phyloP scores from a whole-genome alignment of 2,888 invertebrate genomes.

The Drosophila neonasuta region DNA sequence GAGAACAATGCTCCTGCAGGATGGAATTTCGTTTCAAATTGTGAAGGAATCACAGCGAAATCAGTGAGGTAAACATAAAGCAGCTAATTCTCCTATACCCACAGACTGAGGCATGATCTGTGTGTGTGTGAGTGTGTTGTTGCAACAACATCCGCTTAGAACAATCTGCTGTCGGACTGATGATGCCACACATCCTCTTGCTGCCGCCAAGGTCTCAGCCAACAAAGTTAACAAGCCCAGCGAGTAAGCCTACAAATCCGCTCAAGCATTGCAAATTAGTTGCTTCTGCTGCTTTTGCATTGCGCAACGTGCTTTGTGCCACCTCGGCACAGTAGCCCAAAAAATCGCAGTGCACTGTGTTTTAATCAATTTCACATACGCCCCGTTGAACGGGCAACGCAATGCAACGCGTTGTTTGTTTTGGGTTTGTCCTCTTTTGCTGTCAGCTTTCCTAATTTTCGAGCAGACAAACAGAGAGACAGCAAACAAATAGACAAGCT shows the following conservation, averaged over 20 bases:
- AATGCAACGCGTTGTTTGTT: constrained; percentile 32
- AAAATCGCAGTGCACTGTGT: constrained; percentile 49
- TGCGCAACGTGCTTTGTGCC: constrained; percentile 44
- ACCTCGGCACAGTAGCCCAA: constrained; percentile 57
- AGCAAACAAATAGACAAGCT: constrained; percentile 12
- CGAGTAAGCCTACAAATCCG: constrained; percentile 62
- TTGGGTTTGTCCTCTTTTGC: constrained; percentile 36
- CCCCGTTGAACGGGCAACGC: constrained; percentile 44
- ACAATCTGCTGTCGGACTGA: constrained; percentile 22
- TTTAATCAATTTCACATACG: constrained; percentile 58
- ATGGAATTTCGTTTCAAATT: constrained; percentile 15
- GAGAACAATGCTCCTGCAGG: constrained; percentile 22
- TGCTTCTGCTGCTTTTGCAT: constrained; percentile 30
- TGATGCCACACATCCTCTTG: constrained; percentile 56
- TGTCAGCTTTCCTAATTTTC: constrained; percentile 64
- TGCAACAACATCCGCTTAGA: constrained; percentile 54
- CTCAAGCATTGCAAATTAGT: constrained; percentile 71
- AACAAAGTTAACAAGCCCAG: constrained; percentile 9
- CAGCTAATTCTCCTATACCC: constrained; percentile 21
- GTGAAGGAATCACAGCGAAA: not conserved
- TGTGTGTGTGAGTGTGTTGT: not conserved
- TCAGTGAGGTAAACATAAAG: not conserved
- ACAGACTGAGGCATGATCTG: constrained; percentile 4
- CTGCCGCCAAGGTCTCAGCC: constrained; percentile 14
- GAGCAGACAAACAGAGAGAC: constrained; percentile 16